Evolutionary conservation across 2,797 vertebrate species (phyloP).

Genomic region (Dromococcyx pavoninus): DNA sequence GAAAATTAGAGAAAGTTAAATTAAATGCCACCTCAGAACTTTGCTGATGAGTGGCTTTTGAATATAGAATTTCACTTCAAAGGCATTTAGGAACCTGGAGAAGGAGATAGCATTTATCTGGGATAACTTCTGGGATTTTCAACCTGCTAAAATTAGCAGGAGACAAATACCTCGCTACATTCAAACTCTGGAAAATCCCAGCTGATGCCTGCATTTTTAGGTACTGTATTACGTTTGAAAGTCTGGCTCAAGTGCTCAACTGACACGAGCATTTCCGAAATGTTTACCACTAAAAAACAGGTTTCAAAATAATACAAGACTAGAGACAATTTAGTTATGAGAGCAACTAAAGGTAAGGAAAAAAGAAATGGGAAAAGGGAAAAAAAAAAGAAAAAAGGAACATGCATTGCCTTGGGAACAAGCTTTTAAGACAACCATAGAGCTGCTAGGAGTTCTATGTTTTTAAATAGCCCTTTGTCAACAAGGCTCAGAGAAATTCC

Average conservation of each 20-base stretch:
- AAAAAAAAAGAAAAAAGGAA: too few relatives aligned
- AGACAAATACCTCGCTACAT: constrained; percentile 22
- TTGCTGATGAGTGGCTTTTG: background rate
- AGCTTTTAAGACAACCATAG: background rate
- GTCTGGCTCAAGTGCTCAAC: background rate
- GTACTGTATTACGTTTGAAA: background rate
- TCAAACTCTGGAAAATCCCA: constrained; percentile 17
- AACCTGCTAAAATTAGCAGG: constrained; percentile 44
- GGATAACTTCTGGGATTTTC: constrained; percentile 38
- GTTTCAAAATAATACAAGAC: background rate
- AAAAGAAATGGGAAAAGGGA: rapidly evolving
- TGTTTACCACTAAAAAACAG: background rate
- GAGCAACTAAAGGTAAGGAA: background rate
- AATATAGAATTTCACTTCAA: background rate
- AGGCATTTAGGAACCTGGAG: background rate
- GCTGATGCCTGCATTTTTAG: constrained; percentile 4
- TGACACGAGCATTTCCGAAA: background rate
- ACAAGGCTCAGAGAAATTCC: background rate
- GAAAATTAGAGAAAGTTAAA: background rate
- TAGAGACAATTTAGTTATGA: background rate
- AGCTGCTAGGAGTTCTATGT: background rate
- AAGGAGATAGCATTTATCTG: constrained; percentile 5
- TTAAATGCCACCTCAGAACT: background rate
- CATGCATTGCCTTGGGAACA: background rate
- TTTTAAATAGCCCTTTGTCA: background rate